A percentile compares a stretch with the other conserved stretches of the same genome.
Conservation (phyloP, 2,797 vertebrate species). For the Sylvilagus floridanus region DNA sequence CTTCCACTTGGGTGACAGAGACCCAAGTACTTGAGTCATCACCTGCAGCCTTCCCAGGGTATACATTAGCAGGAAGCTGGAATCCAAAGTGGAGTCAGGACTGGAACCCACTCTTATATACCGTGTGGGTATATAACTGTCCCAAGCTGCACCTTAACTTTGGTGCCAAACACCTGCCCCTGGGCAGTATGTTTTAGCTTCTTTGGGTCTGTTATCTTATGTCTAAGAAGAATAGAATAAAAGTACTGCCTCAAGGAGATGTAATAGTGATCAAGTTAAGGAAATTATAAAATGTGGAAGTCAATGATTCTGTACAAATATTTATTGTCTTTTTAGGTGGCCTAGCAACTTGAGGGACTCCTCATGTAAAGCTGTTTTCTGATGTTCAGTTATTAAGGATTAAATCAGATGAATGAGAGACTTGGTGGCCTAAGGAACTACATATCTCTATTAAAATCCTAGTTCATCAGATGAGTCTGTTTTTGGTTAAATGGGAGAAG, state of each 20-base stretch:
- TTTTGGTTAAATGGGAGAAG: conserved; percentile 21
- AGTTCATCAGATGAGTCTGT: neutral
- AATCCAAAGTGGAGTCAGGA: too few relatives aligned
- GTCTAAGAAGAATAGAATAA: conserved; percentile 35
- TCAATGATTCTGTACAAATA: neutral
- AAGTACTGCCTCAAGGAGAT: neutral
- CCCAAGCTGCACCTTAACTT: too few relatives aligned
- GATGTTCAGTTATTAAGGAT: neutral
- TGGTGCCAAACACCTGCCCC: neutral
- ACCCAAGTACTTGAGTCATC: too few relatives aligned
- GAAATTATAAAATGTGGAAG: conserved; percentile 13
- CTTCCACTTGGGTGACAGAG: too few relatives aligned
- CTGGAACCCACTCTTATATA: too few relatives aligned
- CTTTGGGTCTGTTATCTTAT: conserved; percentile 20
- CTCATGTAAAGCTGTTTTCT: conserved; percentile 2
- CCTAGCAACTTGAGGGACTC: neutral
- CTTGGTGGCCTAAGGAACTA: neutral
- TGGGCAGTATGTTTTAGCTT: neutral
- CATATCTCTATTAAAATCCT: neutral
- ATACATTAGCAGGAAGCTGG: too few relatives aligned
- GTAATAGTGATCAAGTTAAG: conserved; percentile 35
- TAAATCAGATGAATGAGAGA: neutral
- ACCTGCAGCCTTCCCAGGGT: too few relatives aligned
- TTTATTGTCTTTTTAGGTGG: neutral
- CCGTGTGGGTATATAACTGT: too few relatives aligned